These are phyloP conservation scores for Archips crataeganus DNA, from an alignment of 2,888 invertebrate genomes.

Conservation along the genomic window DNA sequence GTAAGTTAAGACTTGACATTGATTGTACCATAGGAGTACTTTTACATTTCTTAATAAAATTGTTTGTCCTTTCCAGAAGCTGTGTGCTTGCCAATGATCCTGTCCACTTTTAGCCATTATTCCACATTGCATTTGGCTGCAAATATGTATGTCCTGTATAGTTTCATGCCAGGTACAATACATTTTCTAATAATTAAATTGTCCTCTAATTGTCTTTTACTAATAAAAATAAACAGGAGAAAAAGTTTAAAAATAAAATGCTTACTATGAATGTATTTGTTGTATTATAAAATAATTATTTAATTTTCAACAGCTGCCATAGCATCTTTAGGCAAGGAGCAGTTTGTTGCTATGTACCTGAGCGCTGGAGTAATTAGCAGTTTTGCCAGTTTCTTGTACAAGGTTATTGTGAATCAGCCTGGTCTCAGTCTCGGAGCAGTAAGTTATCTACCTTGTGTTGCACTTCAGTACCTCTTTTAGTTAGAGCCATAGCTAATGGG, in stretches of 20 bases:
- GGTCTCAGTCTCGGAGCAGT: conserved; percentile 97
- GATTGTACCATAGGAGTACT: not conserved
- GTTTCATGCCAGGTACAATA: conserved; percentile 87
- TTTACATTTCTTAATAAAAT: not conserved
- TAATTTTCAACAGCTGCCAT: conserved; percentile 86
- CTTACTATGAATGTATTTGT: no score
- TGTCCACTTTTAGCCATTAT: conserved; percentile 98
- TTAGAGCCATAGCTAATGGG: no score
- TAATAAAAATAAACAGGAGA: not conserved
- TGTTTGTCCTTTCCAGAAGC: conserved; percentile 82
- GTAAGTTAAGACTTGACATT: conserved; percentile 78
- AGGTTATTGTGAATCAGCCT: conserved; percentile 88
- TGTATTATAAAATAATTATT: not conserved
- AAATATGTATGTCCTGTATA: conserved; percentile 98
- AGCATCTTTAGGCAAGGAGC: conserved; percentile 93
- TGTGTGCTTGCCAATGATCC: conserved; percentile 94
- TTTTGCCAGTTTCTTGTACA: conserved; percentile 93
- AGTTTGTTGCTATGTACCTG: conserved; percentile 96
- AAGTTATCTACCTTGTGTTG: conserved; percentile 70
- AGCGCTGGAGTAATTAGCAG: conserved; percentile 95
- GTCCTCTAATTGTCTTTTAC: no score
- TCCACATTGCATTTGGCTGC: conserved; percentile 94
- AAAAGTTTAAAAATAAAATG: no score
- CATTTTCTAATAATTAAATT: not conserved
- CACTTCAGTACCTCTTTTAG: no score